Percentiles rank a stretch among this genome's conserved stretches.
Evolutionary conservation across 2,888 invertebrate genomes (phyloP).

Genomic region (Melipona beecheii): DNA sequence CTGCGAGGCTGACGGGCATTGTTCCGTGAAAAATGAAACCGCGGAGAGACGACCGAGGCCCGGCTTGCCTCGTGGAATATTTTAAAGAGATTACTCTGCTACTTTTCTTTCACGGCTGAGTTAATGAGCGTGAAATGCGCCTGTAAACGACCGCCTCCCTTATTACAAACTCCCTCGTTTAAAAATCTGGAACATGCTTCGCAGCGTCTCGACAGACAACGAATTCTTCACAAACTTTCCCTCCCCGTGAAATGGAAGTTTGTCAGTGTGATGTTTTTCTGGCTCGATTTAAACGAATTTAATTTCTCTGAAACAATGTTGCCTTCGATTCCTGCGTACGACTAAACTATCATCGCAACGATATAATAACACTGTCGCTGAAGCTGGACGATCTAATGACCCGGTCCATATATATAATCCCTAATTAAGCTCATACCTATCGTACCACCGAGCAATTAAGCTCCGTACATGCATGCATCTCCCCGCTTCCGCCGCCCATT

Average conservation of each 20-base stretch:
- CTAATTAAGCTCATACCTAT: slow-evolving; percentile 38
- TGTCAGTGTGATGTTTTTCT: background rate
- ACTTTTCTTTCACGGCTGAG: slow-evolving; percentile 2
- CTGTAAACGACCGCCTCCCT: background rate
- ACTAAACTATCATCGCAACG: too few species aligned
- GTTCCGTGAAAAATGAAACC: slow-evolving; percentile 35
- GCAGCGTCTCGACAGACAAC: background rate
- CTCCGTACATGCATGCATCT: background rate
- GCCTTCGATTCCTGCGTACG: background rate
- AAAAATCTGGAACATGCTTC: background rate
- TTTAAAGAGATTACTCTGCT: slow-evolving; percentile 17
- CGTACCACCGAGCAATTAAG: slow-evolving; percentile 31
- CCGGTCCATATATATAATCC: slow-evolving; percentile 13
- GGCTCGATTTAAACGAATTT: too few species aligned
- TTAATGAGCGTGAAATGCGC: slow-evolving; percentile 1
- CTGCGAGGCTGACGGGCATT: slow-evolving; percentile 40
- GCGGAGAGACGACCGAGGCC: background rate
- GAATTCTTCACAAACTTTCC: background rate
- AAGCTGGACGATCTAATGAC: slow-evolving; percentile 8
- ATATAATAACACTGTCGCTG: background rate
- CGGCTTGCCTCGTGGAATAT: slow-evolving; percentile 1
- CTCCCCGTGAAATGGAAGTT: background rate
- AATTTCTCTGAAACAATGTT: background rate
- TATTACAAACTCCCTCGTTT: background rate
- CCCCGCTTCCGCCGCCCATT: background rate